Conservation (phyloP, 1,140 invertebrate genomes). For the Mactra quadrangularis region DNA sequence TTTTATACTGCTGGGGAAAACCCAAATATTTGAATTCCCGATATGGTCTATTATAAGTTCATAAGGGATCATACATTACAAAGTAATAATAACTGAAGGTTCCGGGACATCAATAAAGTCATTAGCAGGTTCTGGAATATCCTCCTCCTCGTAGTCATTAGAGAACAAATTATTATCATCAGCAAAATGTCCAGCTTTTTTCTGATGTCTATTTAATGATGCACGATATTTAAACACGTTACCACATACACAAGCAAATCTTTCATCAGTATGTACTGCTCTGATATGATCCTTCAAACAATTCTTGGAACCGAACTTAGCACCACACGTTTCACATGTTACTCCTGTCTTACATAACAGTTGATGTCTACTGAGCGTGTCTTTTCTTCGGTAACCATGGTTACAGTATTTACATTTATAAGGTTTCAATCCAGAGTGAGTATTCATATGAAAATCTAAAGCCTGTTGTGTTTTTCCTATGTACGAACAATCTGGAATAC, state of each 20-base stretch:
- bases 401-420: conserved; percentile 15
- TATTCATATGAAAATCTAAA: conserved; percentile 21
- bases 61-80: too few species aligned
- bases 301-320: background rate
- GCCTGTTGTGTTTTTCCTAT: background rate
- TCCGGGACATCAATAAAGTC: too few species aligned
- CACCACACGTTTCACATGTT: conserved; percentile 6
- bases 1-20: too few species aligned
- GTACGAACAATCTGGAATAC: background rate
- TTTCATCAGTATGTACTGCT: background rate
- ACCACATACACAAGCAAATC: conserved; percentile 10
- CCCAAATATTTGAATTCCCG: too few species aligned
- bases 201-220: conserved; percentile 4
- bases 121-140: background rate
- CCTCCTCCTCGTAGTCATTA: background rate
- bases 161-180: background rate
- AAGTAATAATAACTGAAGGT: too few species aligned
- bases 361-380: conserved; percentile 18
- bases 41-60: too few species aligned
- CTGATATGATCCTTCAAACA: background rate
- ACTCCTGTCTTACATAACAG: conserved; percentile 1
- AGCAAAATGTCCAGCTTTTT: background rate
- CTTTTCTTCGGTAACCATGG: background rate
- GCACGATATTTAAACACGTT: conserved; percentile 11
- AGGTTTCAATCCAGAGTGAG: conserved; percentile 1